Base-by-base conservation (phyloP, 2,888 invertebrate genomes). In the Bellardia pandia region DNA sequence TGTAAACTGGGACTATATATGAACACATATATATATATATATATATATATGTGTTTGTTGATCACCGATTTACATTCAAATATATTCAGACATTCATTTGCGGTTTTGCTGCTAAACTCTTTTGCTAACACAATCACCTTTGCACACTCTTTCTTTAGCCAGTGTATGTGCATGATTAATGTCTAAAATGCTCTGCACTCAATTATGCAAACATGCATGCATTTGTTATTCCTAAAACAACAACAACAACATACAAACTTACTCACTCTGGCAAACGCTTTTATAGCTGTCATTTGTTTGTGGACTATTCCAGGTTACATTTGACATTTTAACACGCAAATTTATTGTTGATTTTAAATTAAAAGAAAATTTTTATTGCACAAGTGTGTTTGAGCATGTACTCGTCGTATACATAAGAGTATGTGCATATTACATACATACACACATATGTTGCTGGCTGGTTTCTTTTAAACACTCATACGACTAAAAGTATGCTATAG, bases 201-300 rank as follows among this genome's bases (percentile, higher is more conserved):
- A 86, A 82, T 85, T 88, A 85, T 79, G 80, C 78, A 81, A 72
- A 85, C 79, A 86, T 72, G 85, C 85, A 76, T 40, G 62, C 77
- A 69, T 83, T 76, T 82, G 16, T 68, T 75, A 64, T 77, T 42
- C n/a, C 40, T 13, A 13, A 9, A 40, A 58, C 37, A 56, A 5
- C 58, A 16, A 37, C 51, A 53, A 37, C 5, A 78, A 13, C n/a
- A 53, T 45, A 42, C 72, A 74, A 30, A 3, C 13, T 51, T 6
- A n/a, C 11, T 42, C 45, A 9, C 62, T 62, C 16, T 45, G 30
- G 42, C 5, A 60, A 51, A 60, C 23, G 23, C 23, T 51, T 37
- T 40, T n/a, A n/a, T 16, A 56, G 60, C 69, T 66, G 42, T 23
- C 13, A 13, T 56, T 68, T 69, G 33, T 48, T 83, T 16, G 42